These are phyloP conservation scores for Cyphomyrus plagiostoma DNA, from an alignment of 2,113 vertebrate species.

Conservation along the genomic window DNA sequence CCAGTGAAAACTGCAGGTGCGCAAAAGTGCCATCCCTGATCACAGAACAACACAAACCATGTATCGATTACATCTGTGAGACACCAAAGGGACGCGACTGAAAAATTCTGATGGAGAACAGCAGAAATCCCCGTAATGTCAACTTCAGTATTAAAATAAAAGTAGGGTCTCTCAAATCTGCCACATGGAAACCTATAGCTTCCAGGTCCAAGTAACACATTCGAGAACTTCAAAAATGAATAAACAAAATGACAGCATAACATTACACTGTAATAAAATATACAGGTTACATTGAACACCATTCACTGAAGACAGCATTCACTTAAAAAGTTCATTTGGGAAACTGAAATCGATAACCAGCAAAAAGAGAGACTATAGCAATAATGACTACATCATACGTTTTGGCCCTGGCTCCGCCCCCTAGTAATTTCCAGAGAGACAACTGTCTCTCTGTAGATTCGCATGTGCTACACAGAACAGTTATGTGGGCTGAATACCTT, in stretches of 20 bases:
- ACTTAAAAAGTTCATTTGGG: not conserved
- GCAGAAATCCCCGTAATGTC: not conserved
- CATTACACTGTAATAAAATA: constrained; percentile 11
- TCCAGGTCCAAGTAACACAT: not conserved
- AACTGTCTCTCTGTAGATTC: not conserved
- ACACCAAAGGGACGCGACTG: not conserved
- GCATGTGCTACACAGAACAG: not conserved
- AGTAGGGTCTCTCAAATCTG: not conserved
- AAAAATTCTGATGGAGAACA: not conserved
- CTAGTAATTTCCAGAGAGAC: not conserved
- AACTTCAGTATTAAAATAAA: not conserved
- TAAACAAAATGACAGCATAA: not conserved
- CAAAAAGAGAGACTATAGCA: not conserved
- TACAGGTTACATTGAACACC: not conserved
- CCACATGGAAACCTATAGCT: not conserved
- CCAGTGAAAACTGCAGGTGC: not conserved
- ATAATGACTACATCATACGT: not conserved
- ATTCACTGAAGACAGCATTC: not conserved
- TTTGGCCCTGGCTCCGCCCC: not conserved
- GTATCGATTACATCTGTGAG: not conserved
- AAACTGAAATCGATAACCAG: not conserved
- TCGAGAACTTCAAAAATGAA: not conserved
- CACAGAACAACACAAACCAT: not conserved
- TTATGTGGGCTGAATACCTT: not conserved
- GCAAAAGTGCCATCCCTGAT: not conserved